These are phyloP conservation scores for Shargacucullia verbasci DNA, from an alignment of 2,888 invertebrate genomes.

Conservation along the genomic window DNA sequence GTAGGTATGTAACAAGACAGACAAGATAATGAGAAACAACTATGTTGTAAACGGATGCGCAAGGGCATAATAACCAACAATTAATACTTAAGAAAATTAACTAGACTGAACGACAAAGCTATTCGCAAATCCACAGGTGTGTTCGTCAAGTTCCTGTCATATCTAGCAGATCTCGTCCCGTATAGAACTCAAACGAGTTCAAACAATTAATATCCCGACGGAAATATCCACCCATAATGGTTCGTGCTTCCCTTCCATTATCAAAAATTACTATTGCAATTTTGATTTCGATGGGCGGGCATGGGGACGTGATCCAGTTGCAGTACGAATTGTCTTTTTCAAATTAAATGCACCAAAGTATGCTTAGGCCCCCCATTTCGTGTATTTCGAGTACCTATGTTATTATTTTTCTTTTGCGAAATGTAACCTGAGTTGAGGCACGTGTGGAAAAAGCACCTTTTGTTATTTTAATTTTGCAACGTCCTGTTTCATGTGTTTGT, in stretches of 20 bases:
- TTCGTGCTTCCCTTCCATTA: conserved; percentile 79
- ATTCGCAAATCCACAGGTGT: conserved; percentile 81
- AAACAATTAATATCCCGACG: conserved; percentile 79
- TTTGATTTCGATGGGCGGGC: conserved; percentile 78
- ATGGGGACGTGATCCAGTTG: conserved; percentile 76
- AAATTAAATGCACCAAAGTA: conserved; percentile 79
- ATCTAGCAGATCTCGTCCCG: conserved; percentile 75
- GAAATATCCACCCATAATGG: conserved; percentile 84
- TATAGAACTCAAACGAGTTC: conserved; percentile 68
- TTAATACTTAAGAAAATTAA: conserved; percentile 78
- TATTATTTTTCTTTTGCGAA: conserved; percentile 79
- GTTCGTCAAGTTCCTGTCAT: conserved; percentile 54
- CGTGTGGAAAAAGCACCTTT: conserved; percentile 77
- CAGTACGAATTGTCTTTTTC: conserved; percentile 80
- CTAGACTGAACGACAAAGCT: conserved; percentile 69
- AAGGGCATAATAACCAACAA: conserved; percentile 75
- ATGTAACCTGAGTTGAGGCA: conserved; percentile 81
- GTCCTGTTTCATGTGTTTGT: conserved; percentile 58
- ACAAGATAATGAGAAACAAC: conserved; percentile 78
- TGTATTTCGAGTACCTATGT: conserved; percentile 66
- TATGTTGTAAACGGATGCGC: conserved; percentile 77
- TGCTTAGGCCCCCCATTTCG: conserved; percentile 74
- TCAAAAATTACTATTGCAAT: conserved; percentile 86
- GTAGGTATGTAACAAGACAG: conserved; percentile 58
- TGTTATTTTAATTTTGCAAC: conserved; percentile 78